A percentile compares a stretch with the other conserved stretches of the same genome.
These are phyloP conservation scores for Elgaria multicarinata DNA, from an alignment of 2,113 vertebrate genomes.

Conservation along the genomic window DNA sequence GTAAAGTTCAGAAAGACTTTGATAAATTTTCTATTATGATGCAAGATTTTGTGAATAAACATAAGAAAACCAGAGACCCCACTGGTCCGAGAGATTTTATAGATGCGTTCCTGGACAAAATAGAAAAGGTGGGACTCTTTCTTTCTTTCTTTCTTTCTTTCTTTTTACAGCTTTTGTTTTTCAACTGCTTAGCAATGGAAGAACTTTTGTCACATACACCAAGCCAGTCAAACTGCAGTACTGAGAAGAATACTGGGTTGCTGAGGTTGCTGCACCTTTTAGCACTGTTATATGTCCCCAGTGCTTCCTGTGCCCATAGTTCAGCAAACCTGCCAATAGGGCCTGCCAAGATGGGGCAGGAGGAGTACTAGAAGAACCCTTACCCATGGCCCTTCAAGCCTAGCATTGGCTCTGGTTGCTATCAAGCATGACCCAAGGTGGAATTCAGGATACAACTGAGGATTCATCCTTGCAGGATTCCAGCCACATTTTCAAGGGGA, in stretches of 20 bases:
- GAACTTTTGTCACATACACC: not conserved
- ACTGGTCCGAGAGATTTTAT: not conserved
- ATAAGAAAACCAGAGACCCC: conserved; percentile 11
- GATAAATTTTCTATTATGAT: not conserved
- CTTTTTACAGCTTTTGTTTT: not conserved
- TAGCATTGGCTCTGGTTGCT: not conserved
- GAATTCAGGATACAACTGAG: not conserved
- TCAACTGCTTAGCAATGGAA: not conserved
- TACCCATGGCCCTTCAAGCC: not conserved
- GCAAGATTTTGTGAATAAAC: not conserved
- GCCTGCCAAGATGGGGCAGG: not conserved
- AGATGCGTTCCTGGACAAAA: conserved; percentile 1
- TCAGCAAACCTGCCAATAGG: not conserved
- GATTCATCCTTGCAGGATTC: not conserved
- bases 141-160: not conserved
- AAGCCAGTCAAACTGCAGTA: not conserved
- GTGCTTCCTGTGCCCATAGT: too few species aligned
- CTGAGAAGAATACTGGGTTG: too few species aligned
- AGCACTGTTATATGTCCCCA: too few species aligned
- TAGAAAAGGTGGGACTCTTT: not conserved
- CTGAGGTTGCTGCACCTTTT: too few species aligned
- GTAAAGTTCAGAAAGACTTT: not conserved
- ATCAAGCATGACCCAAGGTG: not conserved
- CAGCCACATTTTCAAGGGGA: not conserved
- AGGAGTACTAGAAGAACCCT: not conserved